Percentiles rank a stretch among this genome's conserved stretches.
Conservation (phyloP, 2,888 invertebrate genomes). For the Sacculina carcini region DNA sequence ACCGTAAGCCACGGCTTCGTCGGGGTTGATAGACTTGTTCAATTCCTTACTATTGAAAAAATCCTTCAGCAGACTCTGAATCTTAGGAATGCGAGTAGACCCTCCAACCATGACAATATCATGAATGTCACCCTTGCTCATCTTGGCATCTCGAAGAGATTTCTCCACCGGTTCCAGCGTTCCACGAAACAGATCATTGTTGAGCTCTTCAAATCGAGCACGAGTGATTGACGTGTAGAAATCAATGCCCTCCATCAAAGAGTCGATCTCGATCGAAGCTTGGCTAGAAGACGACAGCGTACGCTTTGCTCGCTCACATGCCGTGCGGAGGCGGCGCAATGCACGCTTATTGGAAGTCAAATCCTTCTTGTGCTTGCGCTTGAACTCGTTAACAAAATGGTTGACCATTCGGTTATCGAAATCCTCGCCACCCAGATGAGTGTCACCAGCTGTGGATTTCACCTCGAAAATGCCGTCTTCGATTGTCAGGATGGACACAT, state of each 20-base stretch:
- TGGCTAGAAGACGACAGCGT: constrained; percentile 65
- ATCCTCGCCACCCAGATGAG: constrained; percentile 77
- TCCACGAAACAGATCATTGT: constrained; percentile 31
- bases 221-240: constrained; percentile 85
- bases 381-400: constrained; percentile 68
- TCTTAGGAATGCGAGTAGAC: constrained; percentile 38
- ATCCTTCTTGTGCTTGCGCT: constrained; percentile 78
- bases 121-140: constrained; percentile 28
- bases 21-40: constrained; percentile 43
- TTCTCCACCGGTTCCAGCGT: constrained; percentile 37
- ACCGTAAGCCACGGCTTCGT: constrained; percentile 41
- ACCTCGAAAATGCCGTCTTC: constrained; percentile 84
- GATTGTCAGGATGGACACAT: constrained; percentile 79
- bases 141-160: constrained; percentile 31
- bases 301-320: constrained; percentile 67
- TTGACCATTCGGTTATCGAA: constrained; percentile 73
- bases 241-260: constrained; percentile 78
- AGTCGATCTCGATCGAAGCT: constrained; percentile 82
- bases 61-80: constrained; percentile 31
- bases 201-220: constrained; percentile 56
- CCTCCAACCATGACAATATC: constrained; percentile 35
- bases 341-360: constrained; percentile 64
- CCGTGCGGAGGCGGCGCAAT: constrained; percentile 64
- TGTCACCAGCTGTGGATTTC: constrained; percentile 82
- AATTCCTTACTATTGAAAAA: constrained; percentile 30